Percentiles rank a stretch among this genome's conserved stretches.
phyloP scores from a whole-genome alignment of 2,113 vertebrate genomes.

The Chamaetylas fuelleborni region DNA sequence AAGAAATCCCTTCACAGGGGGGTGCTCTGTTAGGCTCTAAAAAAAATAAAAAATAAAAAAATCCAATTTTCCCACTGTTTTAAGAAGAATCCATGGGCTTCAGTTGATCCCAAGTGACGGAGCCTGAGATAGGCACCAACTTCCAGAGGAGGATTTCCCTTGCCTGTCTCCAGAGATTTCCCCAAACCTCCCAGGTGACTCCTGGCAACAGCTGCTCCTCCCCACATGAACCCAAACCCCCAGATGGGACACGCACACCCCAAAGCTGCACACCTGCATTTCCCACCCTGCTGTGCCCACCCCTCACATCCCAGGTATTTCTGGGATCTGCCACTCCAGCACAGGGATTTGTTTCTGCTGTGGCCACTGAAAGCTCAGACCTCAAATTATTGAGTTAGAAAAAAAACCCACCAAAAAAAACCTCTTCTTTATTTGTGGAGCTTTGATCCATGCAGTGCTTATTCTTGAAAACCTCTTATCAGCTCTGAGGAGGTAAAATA shows the following conservation, averaged over 20 bases:
- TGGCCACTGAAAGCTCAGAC: neutral
- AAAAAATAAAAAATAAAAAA: too few species aligned
- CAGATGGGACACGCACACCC: rapidly evolving
- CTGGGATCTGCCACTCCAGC: neutral
- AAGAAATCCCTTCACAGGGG: neutral
- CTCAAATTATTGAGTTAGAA: neutral
- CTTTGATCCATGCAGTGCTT: neutral
- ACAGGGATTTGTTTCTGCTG: neutral
- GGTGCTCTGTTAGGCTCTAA: neutral
- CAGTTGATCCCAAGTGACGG: rapidly evolving
- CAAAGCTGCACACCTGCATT: rapidly evolving
- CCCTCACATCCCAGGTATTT: neutral
- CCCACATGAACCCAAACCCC: neutral
- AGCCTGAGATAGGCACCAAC: neutral
- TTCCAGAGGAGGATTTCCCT: neutral
- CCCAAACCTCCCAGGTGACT: neutral
- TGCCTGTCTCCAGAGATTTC: neutral
- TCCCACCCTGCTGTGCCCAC: neutral
- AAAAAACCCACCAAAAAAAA: neutral
- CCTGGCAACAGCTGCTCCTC: neutral
- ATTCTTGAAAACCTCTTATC: neutral
- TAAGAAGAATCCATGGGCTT: neutral
- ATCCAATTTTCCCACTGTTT: neutral
- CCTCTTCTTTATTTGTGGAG: neutral
- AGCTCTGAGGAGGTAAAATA: constrained; percentile 32